These are phyloP conservation scores for Ataeniobius toweri DNA, from an alignment of 2,797 vertebrate species.

Conservation along the genomic window DNA sequence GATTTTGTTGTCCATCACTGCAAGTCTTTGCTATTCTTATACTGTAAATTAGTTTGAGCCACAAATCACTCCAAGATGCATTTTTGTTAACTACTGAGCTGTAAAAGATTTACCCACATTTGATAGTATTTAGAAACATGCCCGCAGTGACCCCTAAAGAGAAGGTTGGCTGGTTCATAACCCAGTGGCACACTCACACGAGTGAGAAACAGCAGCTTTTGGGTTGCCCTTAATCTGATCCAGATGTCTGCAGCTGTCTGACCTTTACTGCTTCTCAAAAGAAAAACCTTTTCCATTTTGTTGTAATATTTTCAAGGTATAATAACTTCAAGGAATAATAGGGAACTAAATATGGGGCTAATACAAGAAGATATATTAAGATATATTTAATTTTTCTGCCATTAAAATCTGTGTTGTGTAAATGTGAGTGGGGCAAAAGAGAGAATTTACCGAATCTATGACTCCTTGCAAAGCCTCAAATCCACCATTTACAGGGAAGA, in stretches of 20 bases:
- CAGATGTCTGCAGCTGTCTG: slow-evolving; percentile 68
- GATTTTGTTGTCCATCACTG: not conserved
- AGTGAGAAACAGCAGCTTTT: slow-evolving; percentile 41
- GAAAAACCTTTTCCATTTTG: slow-evolving; percentile 19
- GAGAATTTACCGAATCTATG: slow-evolving; percentile 91
- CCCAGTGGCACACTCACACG: slow-evolving; percentile 32
- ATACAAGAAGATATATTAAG: slow-evolving; percentile 7
- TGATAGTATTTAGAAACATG: slow-evolving; percentile 46
- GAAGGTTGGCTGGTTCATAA: slow-evolving; percentile 49
- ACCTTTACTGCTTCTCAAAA: slow-evolving; percentile 44
- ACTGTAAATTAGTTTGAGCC: not conserved
- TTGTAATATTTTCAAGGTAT: slow-evolving; percentile 26
- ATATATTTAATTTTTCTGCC: slow-evolving; percentile 2
- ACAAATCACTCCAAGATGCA: not conserved
- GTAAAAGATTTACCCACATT: not conserved
- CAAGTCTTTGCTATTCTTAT: not conserved
- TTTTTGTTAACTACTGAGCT: not conserved
- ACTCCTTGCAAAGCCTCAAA: slow-evolving; percentile 95
- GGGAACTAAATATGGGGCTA: not conserved
- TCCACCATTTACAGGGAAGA: slow-evolving; percentile 96
- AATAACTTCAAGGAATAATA: slow-evolving; percentile 22
- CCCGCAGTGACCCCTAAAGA: slow-evolving; percentile 27
- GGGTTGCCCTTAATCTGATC: slow-evolving; percentile 59
- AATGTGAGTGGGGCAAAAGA: slow-evolving; percentile 1
- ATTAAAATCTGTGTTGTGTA: slow-evolving; percentile 2